Evolutionary conservation across 2,888 invertebrate species (phyloP).

Genomic region (Herminia tarsipennalis): DNA sequence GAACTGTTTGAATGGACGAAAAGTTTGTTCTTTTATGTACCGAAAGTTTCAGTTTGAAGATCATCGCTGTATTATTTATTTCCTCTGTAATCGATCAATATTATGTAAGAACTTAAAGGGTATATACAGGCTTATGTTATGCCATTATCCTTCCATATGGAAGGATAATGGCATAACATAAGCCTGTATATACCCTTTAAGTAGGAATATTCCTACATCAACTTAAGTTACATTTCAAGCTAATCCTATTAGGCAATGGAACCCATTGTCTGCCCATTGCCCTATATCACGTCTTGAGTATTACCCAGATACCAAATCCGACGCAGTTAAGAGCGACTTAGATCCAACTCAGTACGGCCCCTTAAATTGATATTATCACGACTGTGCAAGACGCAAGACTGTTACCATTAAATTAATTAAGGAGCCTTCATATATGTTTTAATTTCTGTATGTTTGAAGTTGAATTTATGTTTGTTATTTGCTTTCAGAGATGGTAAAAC

Average conservation of each 20-base stretch:
- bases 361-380: constrained; percentile 56
- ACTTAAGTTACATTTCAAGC: constrained; percentile 2
- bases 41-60: too few relatives aligned
- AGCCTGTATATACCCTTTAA: too few relatives aligned
- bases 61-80: too few relatives aligned
- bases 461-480: constrained; percentile 11
- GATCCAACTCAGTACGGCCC: constrained; percentile 32
- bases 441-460: constrained; percentile 8
- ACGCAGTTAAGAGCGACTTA: constrained; percentile 42
- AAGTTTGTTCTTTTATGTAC: too few relatives aligned
- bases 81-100: too few relatives aligned
- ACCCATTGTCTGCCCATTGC: constrained; percentile 39
- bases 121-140: too few relatives aligned
- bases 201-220: too few relatives aligned
- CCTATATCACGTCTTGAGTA: constrained; percentile 45
- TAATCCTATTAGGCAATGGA: constrained; percentile 26
- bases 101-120: too few relatives aligned
- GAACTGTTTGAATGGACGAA: background rate
- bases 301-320: constrained; percentile 41
- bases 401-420: constrained; percentile 57
- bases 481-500: too few relatives aligned
- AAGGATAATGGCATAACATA: too few relatives aligned
- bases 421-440: constrained; percentile 20
- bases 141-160: too few relatives aligned
- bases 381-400: constrained; percentile 30